Conservation (phyloP, 2,113 vertebrate genomes). For the Nothobranchius kuhntae region DNA sequence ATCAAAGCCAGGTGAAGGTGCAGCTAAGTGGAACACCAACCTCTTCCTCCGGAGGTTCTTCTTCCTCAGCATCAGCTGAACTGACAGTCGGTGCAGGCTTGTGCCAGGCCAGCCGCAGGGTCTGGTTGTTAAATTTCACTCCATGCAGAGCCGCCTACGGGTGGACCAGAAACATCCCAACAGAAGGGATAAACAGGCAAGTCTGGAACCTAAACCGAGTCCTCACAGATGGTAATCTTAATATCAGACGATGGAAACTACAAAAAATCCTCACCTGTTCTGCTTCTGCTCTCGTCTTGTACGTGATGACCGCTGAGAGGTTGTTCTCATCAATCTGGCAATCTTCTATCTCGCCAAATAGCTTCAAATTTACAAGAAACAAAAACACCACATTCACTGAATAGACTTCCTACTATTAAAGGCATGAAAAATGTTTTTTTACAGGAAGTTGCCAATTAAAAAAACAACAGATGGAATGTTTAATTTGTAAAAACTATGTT, state of each 20-base stretch:
- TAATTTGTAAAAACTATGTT: too few species aligned
- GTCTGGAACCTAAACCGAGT: background rate
- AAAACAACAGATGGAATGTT: too few species aligned
- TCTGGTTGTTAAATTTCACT: conserved; percentile 89
- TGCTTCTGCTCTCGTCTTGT: conserved; percentile 91
- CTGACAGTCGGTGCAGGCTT: conserved; percentile 84
- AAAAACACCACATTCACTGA: conserved; percentile 20
- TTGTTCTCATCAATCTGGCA: conserved; percentile 90
- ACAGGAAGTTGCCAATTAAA: too few species aligned
- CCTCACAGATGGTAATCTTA: background rate
- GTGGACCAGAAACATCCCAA: background rate
- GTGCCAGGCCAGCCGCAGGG: conserved; percentile 92
- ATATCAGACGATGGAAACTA: too few species aligned
- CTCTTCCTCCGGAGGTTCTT: conserved; percentile 93
- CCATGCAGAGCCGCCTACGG: conserved; percentile 89
- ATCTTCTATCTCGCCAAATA: conserved; percentile 98
- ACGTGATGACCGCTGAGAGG: conserved; percentile 88
- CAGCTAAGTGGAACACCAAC: conserved; percentile 74
- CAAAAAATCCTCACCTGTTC: conserved; percentile 81
- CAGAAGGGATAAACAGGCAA: background rate
- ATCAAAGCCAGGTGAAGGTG: background rate
- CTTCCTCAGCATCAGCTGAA: conserved; percentile 85
- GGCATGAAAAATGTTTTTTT: too few species aligned
- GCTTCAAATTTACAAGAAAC: conserved; percentile 78
- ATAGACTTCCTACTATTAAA: too few species aligned